phyloP scores from a whole-genome alignment of 2,888 invertebrate genomes.

The Tinea pellionella region DNA sequence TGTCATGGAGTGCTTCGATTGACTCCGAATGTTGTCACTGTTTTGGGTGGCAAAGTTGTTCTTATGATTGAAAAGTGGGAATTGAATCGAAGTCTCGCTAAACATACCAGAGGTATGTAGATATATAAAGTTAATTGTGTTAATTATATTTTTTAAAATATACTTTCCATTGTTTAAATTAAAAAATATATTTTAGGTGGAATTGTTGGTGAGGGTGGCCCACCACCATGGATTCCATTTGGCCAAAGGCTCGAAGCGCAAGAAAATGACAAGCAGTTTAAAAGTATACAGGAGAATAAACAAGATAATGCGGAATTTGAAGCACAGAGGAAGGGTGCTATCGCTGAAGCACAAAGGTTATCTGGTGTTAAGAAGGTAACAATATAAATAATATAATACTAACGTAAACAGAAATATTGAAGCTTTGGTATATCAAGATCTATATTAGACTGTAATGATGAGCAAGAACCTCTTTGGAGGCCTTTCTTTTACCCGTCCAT shows the following conservation, averaged over 20 bases:
- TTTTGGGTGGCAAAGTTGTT: constrained; percentile 87
- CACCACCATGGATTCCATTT: constrained; percentile 93
- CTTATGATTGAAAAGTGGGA: constrained; percentile 92
- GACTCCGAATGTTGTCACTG: constrained; percentile 72
- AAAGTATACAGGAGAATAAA: constrained; percentile 73
- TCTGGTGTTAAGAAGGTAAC: constrained; percentile 67
- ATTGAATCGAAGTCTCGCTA: constrained; percentile 73
- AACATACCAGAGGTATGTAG: constrained; percentile 67
- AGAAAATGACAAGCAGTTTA: constrained; percentile 75
- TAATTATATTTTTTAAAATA: constrained; percentile 20
- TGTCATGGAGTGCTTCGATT: constrained; percentile 82
- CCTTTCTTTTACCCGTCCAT: too few relatives aligned
- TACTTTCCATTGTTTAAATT: constrained; percentile 11
- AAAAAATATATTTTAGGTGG: background rate
- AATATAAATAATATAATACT: too few relatives aligned
- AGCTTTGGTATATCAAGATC: too few relatives aligned
- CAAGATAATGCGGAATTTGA: constrained; percentile 88
- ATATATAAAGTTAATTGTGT: background rate
- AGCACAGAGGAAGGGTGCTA: constrained; percentile 88
- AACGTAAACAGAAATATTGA: too few relatives aligned
- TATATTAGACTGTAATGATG: too few relatives aligned
- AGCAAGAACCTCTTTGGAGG: too few relatives aligned
- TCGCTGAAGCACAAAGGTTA: constrained; percentile 84
- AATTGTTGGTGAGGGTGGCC: constrained; percentile 77
- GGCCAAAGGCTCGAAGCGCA: constrained; percentile 78